phyloP scores from a whole-genome alignment of 2,113 vertebrate species.

The Corythaixoides concolor region DNA sequence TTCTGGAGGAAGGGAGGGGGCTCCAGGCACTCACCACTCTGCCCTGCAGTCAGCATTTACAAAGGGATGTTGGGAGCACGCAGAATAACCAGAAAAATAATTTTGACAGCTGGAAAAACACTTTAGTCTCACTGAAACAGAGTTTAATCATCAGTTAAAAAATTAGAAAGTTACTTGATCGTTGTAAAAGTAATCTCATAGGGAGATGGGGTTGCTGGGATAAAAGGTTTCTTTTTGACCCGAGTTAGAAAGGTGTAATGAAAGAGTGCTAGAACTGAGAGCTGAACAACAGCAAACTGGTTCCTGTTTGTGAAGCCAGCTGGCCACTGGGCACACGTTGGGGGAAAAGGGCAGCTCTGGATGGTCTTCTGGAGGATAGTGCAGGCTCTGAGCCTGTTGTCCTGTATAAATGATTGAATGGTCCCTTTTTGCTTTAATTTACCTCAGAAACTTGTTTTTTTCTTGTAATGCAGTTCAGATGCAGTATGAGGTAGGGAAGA shows the following conservation, averaged over 20 bases:
- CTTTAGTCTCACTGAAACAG: neutral
- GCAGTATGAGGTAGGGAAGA: neutral
- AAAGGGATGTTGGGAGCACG: neutral
- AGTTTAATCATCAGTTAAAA: neutral
- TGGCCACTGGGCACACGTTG: neutral
- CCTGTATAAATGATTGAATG: neutral
- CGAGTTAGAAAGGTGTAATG: neutral
- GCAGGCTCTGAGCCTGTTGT: neutral
- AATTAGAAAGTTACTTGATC: neutral
- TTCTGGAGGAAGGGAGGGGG: slow-evolving; percentile 41
- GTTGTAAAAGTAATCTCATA: neutral
- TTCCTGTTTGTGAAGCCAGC: neutral
- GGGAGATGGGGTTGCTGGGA: neutral
- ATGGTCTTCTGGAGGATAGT: neutral
- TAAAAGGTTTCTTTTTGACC: neutral
- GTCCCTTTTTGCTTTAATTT: neutral
- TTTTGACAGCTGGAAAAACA: slow-evolving; percentile 50
- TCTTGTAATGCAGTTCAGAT: neutral
- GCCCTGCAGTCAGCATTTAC: slow-evolving; percentile 16
- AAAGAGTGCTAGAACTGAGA: neutral
- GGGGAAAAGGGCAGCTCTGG: neutral
- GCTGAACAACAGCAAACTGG: neutral
- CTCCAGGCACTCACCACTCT: neutral
- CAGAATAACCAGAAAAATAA: slow-evolving; percentile 21
- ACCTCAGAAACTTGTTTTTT: neutral